Evolutionary conservation across 30 jellyfish, hydroid and myxozoan genomes (phyloP).

Genomic region (Nemopilema nomurai): DNA sequence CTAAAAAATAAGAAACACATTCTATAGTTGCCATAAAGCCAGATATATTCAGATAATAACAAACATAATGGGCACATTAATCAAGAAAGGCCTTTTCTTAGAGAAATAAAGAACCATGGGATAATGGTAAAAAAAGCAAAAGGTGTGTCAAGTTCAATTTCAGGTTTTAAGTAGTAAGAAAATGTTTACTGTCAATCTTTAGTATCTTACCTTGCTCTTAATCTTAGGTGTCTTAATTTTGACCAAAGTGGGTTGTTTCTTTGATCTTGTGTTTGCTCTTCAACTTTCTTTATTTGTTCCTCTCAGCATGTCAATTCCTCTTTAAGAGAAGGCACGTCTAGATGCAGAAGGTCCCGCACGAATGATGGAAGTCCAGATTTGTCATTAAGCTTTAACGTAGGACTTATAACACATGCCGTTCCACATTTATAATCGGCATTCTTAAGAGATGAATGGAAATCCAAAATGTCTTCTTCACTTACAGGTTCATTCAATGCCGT

Average conservation of each 20-base stretch:
- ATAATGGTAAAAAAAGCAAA: not conserved
- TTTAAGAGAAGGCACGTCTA: conserved; percentile 29
- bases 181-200: not conserved
- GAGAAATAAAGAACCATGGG: conserved; percentile 6
- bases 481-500: conserved; percentile 36
- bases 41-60: conserved; percentile 21
- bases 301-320: conserved; percentile 30
- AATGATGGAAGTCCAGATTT: conserved; percentile 35
- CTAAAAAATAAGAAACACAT: conserved; percentile 7
- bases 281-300: conserved; percentile 19
- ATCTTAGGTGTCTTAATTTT: conserved; percentile 19
- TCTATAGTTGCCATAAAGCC: conserved; percentile 25
- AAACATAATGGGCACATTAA: conserved; percentile 15
- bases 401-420: conserved; percentile 43
- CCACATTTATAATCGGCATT: conserved; percentile 43
- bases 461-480: conserved; percentile 41
- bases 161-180: conserved; percentile 4
- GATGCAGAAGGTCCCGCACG: conserved; percentile 38
- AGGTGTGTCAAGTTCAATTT: conserved; percentile 18
- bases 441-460: conserved; percentile 31
- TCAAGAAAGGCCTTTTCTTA: conserved; percentile 20
- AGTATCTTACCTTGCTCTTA: conserved; percentile 24
- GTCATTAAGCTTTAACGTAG: conserved; percentile 16
- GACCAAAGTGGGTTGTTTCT: conserved; percentile 41
- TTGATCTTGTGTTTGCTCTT: conserved; percentile 35